These are phyloP conservation scores for Deroptyus accipitrinus DNA, from an alignment of 2,113 vertebrate genomes.

Conservation along the genomic window DNA sequence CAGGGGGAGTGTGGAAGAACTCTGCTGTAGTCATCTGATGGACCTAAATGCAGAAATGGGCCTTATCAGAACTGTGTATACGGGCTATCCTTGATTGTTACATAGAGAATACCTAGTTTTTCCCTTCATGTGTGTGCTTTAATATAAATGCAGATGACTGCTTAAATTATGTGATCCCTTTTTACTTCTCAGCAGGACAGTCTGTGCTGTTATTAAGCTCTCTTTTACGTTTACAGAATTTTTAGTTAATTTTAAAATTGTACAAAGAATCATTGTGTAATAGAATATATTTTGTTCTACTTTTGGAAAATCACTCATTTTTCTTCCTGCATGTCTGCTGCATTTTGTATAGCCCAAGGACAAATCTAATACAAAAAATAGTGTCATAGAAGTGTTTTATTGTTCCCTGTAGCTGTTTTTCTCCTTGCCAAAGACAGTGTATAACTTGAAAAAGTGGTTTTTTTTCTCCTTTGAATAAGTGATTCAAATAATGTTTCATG, in stretches of 20 bases:
- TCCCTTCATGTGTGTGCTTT: background rate
- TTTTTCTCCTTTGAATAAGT: conserved; percentile 5
- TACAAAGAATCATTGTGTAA: background rate
- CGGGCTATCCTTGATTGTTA: background rate
- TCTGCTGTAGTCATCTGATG: background rate
- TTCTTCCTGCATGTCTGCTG: background rate
- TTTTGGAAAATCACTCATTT: background rate
- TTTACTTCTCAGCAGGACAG: background rate
- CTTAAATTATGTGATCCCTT: background rate
- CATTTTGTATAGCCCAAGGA: background rate
- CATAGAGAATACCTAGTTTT: background rate
- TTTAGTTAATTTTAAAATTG: background rate
- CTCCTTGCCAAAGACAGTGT: conserved; percentile 13
- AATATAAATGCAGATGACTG: background rate
- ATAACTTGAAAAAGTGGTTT: background rate
- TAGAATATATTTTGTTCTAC: background rate
- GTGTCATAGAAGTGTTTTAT: conserved; percentile 29
- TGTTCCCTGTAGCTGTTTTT: conserved; percentile 32
- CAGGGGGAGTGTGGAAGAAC: background rate
- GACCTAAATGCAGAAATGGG: background rate
- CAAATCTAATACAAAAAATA: conserved; percentile 20
- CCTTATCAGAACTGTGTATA: background rate
- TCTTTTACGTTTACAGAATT: background rate
- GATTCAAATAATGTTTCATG: conserved; percentile 17
- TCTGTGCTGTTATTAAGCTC: background rate